Percentiles rank a stretch among this genome's conserved stretches.
phyloP scores from a whole-genome alignment of 2,797 vertebrate species.

The Hemitrygon akajei region DNA sequence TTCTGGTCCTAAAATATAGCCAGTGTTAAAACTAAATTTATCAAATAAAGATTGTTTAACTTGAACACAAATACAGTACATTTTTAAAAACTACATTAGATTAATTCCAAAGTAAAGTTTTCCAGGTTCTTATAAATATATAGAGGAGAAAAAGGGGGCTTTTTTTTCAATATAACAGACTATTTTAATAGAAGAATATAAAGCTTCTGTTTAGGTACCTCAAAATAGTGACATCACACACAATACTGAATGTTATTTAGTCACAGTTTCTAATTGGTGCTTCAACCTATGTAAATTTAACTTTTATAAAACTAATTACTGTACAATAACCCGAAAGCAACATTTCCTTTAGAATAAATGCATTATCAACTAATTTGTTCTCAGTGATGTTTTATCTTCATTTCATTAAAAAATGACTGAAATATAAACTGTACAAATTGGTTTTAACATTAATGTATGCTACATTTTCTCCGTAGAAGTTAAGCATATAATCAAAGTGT shows the following conservation, averaged over 20 bases:
- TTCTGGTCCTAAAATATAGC: not conserved
- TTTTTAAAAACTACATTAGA: conserved; percentile 25
- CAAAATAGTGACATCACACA: conserved; percentile 31
- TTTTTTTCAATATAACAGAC: conserved; percentile 31
- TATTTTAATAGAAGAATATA: conserved; percentile 37
- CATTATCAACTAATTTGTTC: conserved; percentile 54
- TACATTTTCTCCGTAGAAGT: conserved; percentile 22
- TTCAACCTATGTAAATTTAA: conserved; percentile 55
- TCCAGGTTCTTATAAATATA: conserved; percentile 28
- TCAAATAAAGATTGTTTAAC: conserved; percentile 16
- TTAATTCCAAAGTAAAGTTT: conserved; percentile 28
- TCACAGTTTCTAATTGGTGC: conserved; percentile 36
- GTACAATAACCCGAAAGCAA: conserved; percentile 59
- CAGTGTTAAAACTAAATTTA: conserved; percentile 33
- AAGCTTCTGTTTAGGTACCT: conserved; percentile 23
- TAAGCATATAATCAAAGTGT: conserved; percentile 15
- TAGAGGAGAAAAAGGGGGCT: conserved; percentile 16
- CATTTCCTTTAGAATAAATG: conserved; percentile 57
- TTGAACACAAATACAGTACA: conserved; percentile 29
- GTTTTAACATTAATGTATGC: conserved; percentile 39
- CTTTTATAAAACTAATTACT: conserved; percentile 58
- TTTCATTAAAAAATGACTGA: conserved; percentile 67
- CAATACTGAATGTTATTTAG: conserved; percentile 34
- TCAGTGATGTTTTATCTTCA: conserved; percentile 54
- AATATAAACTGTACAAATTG: conserved; percentile 73